Evolutionary conservation across 2,888 invertebrate genomes (phyloP), one percentile per base, ranked within the genome.

Genomic region (Mimumesa dahlbomi): DNA sequence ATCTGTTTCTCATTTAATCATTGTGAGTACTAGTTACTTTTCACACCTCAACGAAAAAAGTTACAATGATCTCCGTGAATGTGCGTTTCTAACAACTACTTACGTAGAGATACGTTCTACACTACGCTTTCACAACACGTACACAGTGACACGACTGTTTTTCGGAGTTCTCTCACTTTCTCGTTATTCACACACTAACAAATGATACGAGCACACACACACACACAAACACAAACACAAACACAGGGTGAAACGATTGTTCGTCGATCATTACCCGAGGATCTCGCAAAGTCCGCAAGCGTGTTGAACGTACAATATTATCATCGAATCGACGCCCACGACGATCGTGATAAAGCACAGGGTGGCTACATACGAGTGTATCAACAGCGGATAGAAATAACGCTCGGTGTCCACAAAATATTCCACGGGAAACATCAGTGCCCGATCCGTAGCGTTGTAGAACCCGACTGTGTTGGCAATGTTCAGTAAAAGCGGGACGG

Each of bases 211-310:
- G 29, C 29, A 29, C 29, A 29, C n/a, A 29, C 7, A 29, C 6
- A 29, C 29, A n/a, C n/a, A n/a, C n/a, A n/a, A n/a, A n/a, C n/a
- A n/a, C n/a, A n/a, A n/a, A n/a, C n/a, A n/a, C n/a, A 29, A 29
- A 29, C 29, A 29, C 5, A 3, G n/a, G 22, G 13, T 11, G 18
- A 3, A 49, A 11, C 1, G 0, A 6, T 49, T 40, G 16, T 1
- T 11, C 14, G 3, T 9, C 2, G 1, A 36, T 5, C 16, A 29
- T 73, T 78, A 78, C 78, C 79, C 78, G 4, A 78, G 34, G 43
- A 78, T 66, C 14, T 75, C 65, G 31, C 78, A 78, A 22, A 78
- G 59, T 14, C 64, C 73, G 4, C 76, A 73, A 7, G 57, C 79
- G 18, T 78, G 78, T 9, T 66, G 61, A 1, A 78, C 40, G 19